These are phyloP conservation scores for Ophion slaviceki DNA, from an alignment of 2,888 invertebrate genomes.

Conservation along the genomic window DNA sequence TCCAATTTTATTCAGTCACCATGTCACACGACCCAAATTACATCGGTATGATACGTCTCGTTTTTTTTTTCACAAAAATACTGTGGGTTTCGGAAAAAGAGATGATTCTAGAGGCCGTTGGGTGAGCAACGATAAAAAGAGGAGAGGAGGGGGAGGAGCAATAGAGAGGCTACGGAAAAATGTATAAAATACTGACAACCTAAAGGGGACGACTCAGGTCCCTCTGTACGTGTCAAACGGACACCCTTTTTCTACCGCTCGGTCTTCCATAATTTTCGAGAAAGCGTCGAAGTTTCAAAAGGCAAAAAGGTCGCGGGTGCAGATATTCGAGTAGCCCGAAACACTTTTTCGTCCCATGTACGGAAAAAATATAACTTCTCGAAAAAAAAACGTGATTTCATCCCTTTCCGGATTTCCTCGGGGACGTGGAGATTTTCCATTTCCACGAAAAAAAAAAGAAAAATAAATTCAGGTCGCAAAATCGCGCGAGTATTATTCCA, in stretches of 20 bases:
- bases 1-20: slow-evolving; percentile 30
- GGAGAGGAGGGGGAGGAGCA: not conserved
- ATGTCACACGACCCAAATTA: slow-evolving; percentile 5
- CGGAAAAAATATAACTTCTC: slow-evolving; percentile 10
- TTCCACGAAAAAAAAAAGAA: not conserved
- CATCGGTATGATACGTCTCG: not conserved
- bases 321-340: not conserved
- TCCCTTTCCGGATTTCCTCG: slow-evolving; percentile 2
- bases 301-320: not conserved
- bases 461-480: not conserved
- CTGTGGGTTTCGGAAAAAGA: slow-evolving; percentile 23
- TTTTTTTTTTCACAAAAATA: slow-evolving; percentile 4
- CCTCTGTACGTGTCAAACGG: not conserved
- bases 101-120: not conserved
- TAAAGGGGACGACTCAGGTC: not conserved
- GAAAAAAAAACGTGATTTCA: slow-evolving; percentile 11
- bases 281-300: slow-evolving; percentile 6
- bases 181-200: not conserved
- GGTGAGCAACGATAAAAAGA: slow-evolving; percentile 5
- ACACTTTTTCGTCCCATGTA: not conserved
- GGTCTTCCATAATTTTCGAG: not conserved
- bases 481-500: slow-evolving; percentile 38
- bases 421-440: slow-evolving; percentile 27
- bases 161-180: not conserved
- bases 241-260: not conserved